Base-by-base conservation (phyloP, 2,888 invertebrate genomes). In the Molanna angustata region DNA sequence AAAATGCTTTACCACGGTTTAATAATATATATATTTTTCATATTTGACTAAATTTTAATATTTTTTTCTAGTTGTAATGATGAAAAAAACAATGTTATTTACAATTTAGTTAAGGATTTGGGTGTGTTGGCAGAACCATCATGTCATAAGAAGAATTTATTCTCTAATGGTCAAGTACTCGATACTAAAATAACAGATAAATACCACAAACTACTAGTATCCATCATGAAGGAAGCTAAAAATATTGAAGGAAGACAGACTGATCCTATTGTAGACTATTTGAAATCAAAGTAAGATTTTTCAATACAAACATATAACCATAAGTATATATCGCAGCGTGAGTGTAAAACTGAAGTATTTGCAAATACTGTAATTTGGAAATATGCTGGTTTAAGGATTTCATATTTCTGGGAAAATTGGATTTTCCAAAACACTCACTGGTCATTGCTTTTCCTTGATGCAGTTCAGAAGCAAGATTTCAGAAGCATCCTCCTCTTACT, bases 81-180 rank as follows among this genome's bases (percentile, higher is more conserved):
- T 0, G 84, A 87, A 65, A 70, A 79, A 64, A 76, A 73, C 41
- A 83, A 86, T 67, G 62, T 78, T 18, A 79, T 85, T 0, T 84
- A 74, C 61, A 72, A 81, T 35, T 64, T 82, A 42, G 82, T 80
- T 0, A 70, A 76, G 57, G 70, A 79, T 11, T 61, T 76, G 2
- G 69, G 64, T 19, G 65, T 75, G 1, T 62, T 77, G 0, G 73
- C 68, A 0, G 65, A 64, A 62, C 70, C 73, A 73, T 2, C 52
- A n/a, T 19, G 16, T 7, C 41, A 31, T 3, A 50, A 49, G 33
- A 42, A 35, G 27, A 44, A 49, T 21, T 27, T 53, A 2, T 53
- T 53, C 19, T 37, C 52, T 1, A 44, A 56, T 16, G 47, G 52
- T 9, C 31, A 32, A 9, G 18, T 49, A 17, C n/a, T 48, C 9